Evolutionary conservation across 2,888 invertebrate genomes (phyloP).

Genomic region (Volucella inanis): DNA sequence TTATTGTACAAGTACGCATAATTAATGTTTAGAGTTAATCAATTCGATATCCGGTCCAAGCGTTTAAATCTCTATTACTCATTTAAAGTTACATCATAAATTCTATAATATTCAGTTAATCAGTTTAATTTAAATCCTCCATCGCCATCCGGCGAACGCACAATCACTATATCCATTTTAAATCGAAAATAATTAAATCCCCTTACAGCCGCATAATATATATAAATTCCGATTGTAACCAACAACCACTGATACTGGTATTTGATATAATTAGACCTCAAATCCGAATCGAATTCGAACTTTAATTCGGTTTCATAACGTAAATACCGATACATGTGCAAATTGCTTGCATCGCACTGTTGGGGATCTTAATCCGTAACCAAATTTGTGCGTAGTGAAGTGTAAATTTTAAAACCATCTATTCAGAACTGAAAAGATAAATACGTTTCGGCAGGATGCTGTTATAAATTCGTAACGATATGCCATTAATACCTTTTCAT

Average conservation of each 20-base stretch:
- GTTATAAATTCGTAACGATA: no score
- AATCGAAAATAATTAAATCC: conserved; percentile 29
- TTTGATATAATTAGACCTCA: conserved; percentile 1
- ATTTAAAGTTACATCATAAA: neutral
- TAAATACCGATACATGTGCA: no score
- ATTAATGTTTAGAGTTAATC: no score
- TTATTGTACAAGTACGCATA: no score
- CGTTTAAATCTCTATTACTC: neutral
- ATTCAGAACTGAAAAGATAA: no score
- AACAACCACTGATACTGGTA: neutral
- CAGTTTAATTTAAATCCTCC: conserved; percentile 9
- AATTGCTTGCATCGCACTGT: no score
- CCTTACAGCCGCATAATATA: neutral
- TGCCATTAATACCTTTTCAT: no score
- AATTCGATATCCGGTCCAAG: neutral
- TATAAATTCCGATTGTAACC: conserved; percentile 4
- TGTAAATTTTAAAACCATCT: no score
- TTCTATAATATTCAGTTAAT: neutral
- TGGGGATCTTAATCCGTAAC: no score
- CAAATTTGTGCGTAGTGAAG: no score
- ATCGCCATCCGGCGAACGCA: neutral
- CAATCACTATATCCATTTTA: conserved; percentile 22
- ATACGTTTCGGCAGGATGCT: no score
- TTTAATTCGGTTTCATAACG: no score
- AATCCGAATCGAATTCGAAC: neutral